These are phyloP conservation scores for Acanthiza pusilla DNA, from an alignment of 2,797 vertebrate genomes.

Conservation along the genomic window DNA sequence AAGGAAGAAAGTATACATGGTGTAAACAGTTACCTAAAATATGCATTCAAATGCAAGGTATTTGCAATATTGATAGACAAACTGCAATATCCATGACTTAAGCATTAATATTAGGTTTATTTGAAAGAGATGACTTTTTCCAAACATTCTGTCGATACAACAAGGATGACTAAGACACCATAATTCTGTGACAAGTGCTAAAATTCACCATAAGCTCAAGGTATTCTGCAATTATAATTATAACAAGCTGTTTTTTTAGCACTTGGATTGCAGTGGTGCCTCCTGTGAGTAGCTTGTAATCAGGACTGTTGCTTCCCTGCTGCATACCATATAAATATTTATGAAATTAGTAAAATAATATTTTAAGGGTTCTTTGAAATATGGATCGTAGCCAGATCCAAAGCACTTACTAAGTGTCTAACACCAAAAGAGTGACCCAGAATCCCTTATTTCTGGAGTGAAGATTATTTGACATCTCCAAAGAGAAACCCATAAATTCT, in stretches of 20 bases:
- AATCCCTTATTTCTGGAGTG: background rate
- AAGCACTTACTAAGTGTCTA: background rate
- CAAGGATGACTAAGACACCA: background rate
- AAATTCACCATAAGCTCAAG: background rate
- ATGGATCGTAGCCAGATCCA: background rate
- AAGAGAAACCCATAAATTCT: background rate
- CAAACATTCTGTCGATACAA: background rate
- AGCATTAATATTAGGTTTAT: background rate
- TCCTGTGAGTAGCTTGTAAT: conserved; percentile 25
- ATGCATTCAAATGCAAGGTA: background rate
- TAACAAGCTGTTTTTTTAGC: background rate
- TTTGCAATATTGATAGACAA: background rate
- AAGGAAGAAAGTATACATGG: background rate
- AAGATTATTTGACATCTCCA: background rate
- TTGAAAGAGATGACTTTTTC: background rate
- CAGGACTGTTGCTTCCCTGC: background rate
- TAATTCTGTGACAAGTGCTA: background rate
- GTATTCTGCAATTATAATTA: background rate
- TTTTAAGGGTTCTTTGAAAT: background rate
- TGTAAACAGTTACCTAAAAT: background rate
- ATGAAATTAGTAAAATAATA: conserved; percentile 30
- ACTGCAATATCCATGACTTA: background rate
- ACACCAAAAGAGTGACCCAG: background rate
- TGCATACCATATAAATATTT: conserved; percentile 25
- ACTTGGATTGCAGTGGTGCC: background rate